Conservation (phyloP, 2,797 vertebrate genomes). For the Loriculus beryllinus region DNA sequence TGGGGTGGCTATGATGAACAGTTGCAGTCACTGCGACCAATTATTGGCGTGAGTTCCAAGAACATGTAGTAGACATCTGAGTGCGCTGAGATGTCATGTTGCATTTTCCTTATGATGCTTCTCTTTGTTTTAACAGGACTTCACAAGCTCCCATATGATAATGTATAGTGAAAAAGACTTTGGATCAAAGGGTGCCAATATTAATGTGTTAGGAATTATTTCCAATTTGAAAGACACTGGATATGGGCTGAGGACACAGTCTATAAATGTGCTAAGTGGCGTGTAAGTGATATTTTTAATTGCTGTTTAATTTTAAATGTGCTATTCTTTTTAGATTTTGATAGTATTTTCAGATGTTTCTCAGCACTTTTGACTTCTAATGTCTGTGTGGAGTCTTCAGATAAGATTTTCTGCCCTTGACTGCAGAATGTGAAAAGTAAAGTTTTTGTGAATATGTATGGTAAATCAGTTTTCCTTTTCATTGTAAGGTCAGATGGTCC, state of each 20-base stretch:
- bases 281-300: constrained; percentile 83
- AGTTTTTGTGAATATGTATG: neutral
- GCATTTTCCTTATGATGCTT: neutral
- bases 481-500: neutral
- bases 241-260: constrained; percentile 86
- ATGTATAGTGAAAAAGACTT: constrained; percentile 88
- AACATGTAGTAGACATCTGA: neutral
- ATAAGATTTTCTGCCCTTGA: neutral
- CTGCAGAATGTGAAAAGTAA: neutral
- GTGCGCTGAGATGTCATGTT: neutral
- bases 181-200: constrained; percentile 77
- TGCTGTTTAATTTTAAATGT: neutral
- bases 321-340: neutral
- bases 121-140: constrained; percentile 78
- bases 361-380: neutral
- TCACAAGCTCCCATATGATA: constrained; percentile 85
- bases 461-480: neutral
- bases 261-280: constrained; percentile 84
- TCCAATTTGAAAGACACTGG: constrained; percentile 82
- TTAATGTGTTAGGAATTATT: constrained; percentile 86
- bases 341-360: neutral
- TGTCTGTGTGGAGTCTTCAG: neutral
- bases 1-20: constrained; percentile 85
- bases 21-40: constrained; percentile 85
- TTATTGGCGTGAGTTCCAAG: constrained; percentile 82